Base-by-base conservation (phyloP, 2,113 vertebrate genomes). In the Vulpes vulpes region DNA sequence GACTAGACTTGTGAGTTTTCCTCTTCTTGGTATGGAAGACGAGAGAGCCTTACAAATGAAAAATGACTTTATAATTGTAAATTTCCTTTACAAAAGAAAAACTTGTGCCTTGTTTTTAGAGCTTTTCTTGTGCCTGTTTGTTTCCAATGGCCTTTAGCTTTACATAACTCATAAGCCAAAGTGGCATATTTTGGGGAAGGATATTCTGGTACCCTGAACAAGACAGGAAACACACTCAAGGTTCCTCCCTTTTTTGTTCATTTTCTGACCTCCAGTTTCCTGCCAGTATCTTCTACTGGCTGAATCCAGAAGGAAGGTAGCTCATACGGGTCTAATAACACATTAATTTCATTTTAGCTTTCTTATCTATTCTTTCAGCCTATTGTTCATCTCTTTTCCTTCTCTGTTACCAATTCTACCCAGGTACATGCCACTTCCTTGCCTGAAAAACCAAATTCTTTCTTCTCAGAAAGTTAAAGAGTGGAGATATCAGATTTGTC, bases 11-110 rank as follows among this genome's bases (percentile, higher is more conserved):
- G 2, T 64, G 55, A 79, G 38, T 30, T 20, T 62, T 32, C 12
- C 51, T 83, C 11, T 83, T 94, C 32, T 43, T 38, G 32, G 8
- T 8, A 17, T 30, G 20, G 32, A 30, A 80, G 17, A 53, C 9
- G 1, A 25, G 4, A 73, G 32, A 90, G 32, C 25, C 65, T 15
- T 43, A 82, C 27, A 71, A 69, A 82, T 87, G 67, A 38, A 87
- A 86, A 74, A 43, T 55, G 49, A 49, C 38, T 87, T 35, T n/a
- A 22, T 60, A 49, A 62, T 51, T 51, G 38, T 64, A 62, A 89
- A 51, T 82, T 73, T n/a, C 43, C n/a, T 90, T 93, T 25, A 65
- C 30, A 43, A 91, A 78, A 81, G 51, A 49, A 95, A 86, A 86
- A 49, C 14, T 5, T 43, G 0, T 55, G 57, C 23, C 69, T 89